These are phyloP conservation scores for Prinia subflava DNA, from an alignment of 2,113 vertebrate species.

Conservation along the genomic window DNA sequence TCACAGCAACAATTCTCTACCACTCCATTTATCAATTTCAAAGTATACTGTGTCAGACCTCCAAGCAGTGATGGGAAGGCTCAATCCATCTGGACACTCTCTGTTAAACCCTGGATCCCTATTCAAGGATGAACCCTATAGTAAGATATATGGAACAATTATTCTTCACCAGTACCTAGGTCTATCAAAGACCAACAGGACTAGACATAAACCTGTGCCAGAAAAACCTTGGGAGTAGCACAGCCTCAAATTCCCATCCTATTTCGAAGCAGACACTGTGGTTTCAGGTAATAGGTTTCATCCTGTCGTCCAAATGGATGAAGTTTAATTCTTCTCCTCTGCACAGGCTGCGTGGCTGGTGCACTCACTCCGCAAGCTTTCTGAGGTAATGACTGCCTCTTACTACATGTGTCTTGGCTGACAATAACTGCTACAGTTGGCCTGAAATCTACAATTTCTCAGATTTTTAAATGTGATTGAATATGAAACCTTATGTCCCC, in stretches of 20 bases:
- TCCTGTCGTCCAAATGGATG: background rate
- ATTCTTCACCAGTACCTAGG: background rate
- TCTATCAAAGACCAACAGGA: background rate
- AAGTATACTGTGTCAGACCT: background rate
- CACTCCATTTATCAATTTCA: slow-evolving; percentile 14
- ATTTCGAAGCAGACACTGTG: background rate
- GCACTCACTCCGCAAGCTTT: background rate
- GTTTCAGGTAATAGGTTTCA: background rate
- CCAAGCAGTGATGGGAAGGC: background rate
- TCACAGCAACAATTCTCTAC: background rate
- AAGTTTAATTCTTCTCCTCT: background rate
- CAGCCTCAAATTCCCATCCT: background rate
- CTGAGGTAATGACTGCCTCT: background rate
- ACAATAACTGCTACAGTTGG: background rate
- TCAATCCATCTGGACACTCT: background rate
- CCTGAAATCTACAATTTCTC: background rate
- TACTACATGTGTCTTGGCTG: background rate
- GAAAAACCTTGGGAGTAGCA: background rate
- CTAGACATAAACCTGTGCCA: background rate
- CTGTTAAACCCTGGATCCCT: background rate
- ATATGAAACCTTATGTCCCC: background rate
- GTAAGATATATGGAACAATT: background rate
- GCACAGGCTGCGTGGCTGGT: background rate
- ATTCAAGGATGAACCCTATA: background rate
- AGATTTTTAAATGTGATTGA: background rate